These are phyloP conservation scores for Apis dorsata DNA, from an alignment of 1,140 invertebrate species.

Conservation along the genomic window DNA sequence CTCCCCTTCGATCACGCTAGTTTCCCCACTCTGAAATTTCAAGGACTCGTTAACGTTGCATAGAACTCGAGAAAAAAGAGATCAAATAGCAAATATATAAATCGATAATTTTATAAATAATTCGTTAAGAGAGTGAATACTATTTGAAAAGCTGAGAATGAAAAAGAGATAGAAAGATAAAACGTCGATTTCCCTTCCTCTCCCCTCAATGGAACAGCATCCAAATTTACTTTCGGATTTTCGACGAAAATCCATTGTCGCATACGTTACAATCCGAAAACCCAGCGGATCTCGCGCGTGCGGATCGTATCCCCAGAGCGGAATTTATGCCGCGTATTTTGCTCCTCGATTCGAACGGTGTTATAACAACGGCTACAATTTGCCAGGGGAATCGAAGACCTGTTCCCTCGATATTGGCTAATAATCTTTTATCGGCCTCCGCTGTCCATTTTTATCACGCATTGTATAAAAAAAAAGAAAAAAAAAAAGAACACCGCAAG, in stretches of 20 bases:
- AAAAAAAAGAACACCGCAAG: neutral
- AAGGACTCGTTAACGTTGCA: neutral
- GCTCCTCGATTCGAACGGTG: neutral
- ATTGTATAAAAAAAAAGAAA: slow-evolving; percentile 1
- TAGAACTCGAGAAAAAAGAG: too few species aligned
- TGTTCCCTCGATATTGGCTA: slow-evolving; percentile 31
- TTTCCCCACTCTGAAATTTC: neutral
- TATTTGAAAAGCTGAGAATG: neutral
- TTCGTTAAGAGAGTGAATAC: too few species aligned
- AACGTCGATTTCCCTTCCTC: neutral
- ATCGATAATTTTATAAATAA: too few species aligned
- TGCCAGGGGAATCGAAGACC: neutral
- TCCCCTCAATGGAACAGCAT: neutral
- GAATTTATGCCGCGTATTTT: slow-evolving; percentile 19
- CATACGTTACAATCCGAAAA: neutral
- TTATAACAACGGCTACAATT: neutral
- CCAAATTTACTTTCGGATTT: slow-evolving; percentile 18
- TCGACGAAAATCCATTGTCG: neutral
- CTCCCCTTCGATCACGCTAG: neutral
- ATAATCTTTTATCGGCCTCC: slow-evolving; percentile 41
- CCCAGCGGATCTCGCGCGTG: neutral
- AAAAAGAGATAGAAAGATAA: neutral
- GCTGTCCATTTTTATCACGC: slow-evolving; percentile 16
- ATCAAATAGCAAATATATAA: too few species aligned
- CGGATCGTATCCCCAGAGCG: neutral